Conservation (phyloP, 2,888 invertebrate species). For the Tetrapedia diversipes region DNA sequence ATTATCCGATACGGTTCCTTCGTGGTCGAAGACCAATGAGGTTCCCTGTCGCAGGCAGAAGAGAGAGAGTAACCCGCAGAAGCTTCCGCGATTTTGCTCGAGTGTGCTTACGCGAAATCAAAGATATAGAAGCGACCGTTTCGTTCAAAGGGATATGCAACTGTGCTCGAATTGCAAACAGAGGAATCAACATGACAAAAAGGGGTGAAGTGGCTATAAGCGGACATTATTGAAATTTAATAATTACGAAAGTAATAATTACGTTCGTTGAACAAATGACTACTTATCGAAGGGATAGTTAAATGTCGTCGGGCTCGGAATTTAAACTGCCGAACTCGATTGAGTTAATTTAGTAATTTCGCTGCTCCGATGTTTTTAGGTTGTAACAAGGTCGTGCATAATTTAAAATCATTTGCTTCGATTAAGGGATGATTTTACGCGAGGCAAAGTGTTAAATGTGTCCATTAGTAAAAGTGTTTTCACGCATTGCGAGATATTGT, state of each 20-base stretch:
- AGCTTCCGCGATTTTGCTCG: constrained; percentile 21
- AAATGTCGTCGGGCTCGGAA: not conserved
- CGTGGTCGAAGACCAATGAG: constrained; percentile 3
- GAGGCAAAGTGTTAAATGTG: no score
- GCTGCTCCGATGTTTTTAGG: not conserved
- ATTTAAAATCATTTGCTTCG: not conserved
- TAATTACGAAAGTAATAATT: not conserved
- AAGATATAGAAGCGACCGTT: not conserved
- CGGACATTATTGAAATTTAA: constrained; percentile 6
- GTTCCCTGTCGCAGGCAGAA: constrained; percentile 9
- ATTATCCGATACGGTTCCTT: constrained; percentile 38
- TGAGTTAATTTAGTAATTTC: not conserved
- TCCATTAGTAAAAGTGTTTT: no score
- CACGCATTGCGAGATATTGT: no score
- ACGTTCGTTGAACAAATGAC: not conserved
- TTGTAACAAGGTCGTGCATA: not conserved
- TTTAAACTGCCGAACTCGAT: not conserved
- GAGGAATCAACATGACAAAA: not conserved
- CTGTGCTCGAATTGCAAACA: not conserved
- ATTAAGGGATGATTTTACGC: not conserved
- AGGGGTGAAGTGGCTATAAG: no score
- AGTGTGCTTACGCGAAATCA: constrained; percentile 6
- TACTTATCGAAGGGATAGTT: not conserved
- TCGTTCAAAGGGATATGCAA: no score
- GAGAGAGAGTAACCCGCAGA: not conserved